Evolutionary conservation across 2,113 vertebrate genomes (phyloP).

Genomic region (Suricata suricatta): DNA sequence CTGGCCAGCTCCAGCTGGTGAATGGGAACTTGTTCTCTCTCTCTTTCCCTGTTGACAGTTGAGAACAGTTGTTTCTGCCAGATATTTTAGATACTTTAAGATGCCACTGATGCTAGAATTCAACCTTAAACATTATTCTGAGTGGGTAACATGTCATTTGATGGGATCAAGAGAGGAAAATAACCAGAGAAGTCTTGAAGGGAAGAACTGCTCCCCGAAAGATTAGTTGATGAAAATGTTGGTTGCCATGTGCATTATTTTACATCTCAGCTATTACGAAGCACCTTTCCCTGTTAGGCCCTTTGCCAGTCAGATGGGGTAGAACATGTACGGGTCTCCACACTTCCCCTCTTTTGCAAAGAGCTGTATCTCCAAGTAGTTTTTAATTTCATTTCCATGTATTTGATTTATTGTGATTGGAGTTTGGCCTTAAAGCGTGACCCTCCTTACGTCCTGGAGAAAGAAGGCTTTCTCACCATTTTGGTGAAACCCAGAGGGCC

Average conservation of each 20-base stretch:
- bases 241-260: neutral
- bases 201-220: neutral
- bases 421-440: neutral
- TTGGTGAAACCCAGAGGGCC: neutral
- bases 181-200: neutral
- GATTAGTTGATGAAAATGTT: neutral
- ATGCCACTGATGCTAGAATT: slow-evolving; percentile 66
- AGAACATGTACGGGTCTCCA: neutral
- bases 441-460: neutral
- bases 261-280: neutral
- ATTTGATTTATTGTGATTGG: neutral
- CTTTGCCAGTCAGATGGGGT: neutral
- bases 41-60: slow-evolving; percentile 67
- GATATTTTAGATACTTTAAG: slow-evolving; percentile 81
- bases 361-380: neutral
- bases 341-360: neutral
- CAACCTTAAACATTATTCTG: slow-evolving; percentile 67
- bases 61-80: slow-evolving; percentile 78
- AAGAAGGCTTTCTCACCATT: neutral
- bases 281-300: neutral
- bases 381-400: neutral
- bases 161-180: slow-evolving; percentile 13
- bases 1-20: slow-evolving; percentile 72
- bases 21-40: slow-evolving; percentile 74
- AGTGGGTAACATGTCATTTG: slow-evolving; percentile 46